Evolutionary conservation across 2,888 invertebrate species (phyloP).

Genomic region (Drosophila cognata): DNA sequence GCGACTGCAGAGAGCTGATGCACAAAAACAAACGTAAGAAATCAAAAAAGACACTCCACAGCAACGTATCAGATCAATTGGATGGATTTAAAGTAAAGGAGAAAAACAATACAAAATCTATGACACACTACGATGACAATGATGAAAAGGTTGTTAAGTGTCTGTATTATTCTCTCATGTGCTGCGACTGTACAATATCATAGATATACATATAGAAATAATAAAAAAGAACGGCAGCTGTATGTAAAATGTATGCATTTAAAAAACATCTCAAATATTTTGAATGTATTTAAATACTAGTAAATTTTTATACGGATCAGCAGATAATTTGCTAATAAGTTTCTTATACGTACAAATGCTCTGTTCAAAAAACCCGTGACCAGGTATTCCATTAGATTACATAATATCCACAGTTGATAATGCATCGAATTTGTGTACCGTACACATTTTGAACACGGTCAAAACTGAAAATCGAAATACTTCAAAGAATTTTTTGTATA

Average conservation of each 20-base stretch:
- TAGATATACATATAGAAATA: conserved; percentile 54
- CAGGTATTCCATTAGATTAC: conserved; percentile 24
- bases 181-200: conserved; percentile 85
- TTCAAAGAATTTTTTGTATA: conserved; percentile 3
- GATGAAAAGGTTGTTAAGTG: conserved; percentile 84
- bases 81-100: conserved; percentile 65
- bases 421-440: conserved; percentile 38
- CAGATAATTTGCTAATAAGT: conserved; percentile 31
- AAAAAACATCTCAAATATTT: conserved; percentile 32
- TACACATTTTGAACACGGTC: conserved; percentile 14
- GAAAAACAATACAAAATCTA: conserved; percentile 49
- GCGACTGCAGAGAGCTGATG: conserved; percentile 65
- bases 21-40: conserved; percentile 79
- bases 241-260: conserved; percentile 48
- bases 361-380: conserved; percentile 7
- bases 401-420: conserved; percentile 7
- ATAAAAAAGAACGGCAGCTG: conserved; percentile 11
- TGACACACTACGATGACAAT: conserved; percentile 56
- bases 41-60: conserved; percentile 67
- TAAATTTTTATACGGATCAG: conserved; percentile 33
- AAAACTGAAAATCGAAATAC: conserved; percentile 6
- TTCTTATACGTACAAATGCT: conserved; percentile 11
- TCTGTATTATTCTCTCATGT: conserved; percentile 84
- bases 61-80: conserved; percentile 68
- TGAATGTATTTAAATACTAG: conserved; percentile 43